phyloP scores from a whole-genome alignment of 1,140 invertebrate genomes.

The Drosophila jambulina region DNA sequence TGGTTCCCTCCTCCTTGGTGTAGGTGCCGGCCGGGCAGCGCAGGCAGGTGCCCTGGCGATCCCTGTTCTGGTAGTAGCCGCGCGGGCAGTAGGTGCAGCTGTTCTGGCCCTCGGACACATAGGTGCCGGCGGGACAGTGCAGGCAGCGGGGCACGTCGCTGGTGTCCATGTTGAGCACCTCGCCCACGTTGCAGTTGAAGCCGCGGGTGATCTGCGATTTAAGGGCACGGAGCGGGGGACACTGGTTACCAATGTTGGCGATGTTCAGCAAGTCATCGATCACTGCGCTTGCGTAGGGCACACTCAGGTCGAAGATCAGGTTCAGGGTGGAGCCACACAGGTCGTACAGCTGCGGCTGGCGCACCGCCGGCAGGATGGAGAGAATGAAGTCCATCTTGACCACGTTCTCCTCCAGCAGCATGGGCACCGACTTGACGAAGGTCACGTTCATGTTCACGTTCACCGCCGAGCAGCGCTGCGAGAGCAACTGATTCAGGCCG shows the following conservation, averaged over 20 bases:
- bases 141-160: constrained; percentile 96
- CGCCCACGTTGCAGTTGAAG: constrained; percentile 96
- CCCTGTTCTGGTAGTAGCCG: constrained; percentile 97
- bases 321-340: constrained; percentile 96
- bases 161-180: constrained; percentile 96
- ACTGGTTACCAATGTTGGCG: constrained; percentile 94
- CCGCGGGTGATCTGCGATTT: constrained; percentile 94
- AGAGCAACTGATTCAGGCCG: constrained; percentile 92
- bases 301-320: constrained; percentile 96
- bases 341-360: constrained; percentile 96
- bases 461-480: constrained; percentile 96
- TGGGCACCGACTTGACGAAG: constrained; percentile 92
- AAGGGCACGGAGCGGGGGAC: constrained; percentile 94
- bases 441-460: constrained; percentile 98
- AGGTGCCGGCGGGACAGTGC: constrained; percentile 97
- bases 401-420: constrained; percentile 93
- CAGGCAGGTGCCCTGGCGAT: constrained; percentile 93
- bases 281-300: constrained; percentile 95
- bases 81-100: constrained; percentile 94
- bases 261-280: constrained; percentile 96
- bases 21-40: constrained; percentile 96
- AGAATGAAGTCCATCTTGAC: constrained; percentile 95
- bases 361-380: constrained; percentile 93
- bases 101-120: constrained; percentile 94
- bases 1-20: constrained; percentile 95